Evolutionary conservation across 2,797 vertebrate species (phyloP).

Genomic region (Rhinophrynus dorsalis): DNA sequence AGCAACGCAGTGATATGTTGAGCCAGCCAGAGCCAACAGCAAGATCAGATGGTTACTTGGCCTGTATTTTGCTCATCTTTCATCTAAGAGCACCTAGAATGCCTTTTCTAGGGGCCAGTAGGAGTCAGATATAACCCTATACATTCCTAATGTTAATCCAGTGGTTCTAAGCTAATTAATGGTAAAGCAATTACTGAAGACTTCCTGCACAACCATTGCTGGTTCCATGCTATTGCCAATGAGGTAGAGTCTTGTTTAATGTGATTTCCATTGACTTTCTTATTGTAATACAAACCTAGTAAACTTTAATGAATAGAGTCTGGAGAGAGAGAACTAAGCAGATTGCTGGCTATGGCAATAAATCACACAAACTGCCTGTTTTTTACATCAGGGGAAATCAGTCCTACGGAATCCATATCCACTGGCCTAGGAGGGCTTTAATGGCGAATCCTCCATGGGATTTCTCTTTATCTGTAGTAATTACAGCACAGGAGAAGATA

Average conservation of each 20-base stretch:
- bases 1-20: too few species aligned
- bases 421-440: background rate
- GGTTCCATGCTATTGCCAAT: background rate
- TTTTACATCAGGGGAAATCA: constrained; percentile 15
- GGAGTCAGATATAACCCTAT: too few species aligned
- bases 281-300: constrained; percentile 15
- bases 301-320: constrained; percentile 20
- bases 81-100: too few species aligned
- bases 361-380: background rate
- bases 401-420: background rate
- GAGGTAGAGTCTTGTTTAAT: constrained; percentile 5
- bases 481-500: background rate
- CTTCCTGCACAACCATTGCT: background rate
- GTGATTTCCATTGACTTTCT: constrained; percentile 21
- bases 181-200: too few species aligned
- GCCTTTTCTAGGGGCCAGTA: too few species aligned
- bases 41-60: too few species aligned
- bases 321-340: background rate
- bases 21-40: too few species aligned
- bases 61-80: too few species aligned
- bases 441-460: constrained; percentile 52
- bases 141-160: too few species aligned
- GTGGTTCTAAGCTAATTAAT: too few species aligned
- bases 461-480: constrained; percentile 72
- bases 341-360: constrained; percentile 1